These are phyloP conservation scores for Tetropium fuscum DNA, from an alignment of 2,888 invertebrate genomes.

Conservation along the genomic window DNA sequence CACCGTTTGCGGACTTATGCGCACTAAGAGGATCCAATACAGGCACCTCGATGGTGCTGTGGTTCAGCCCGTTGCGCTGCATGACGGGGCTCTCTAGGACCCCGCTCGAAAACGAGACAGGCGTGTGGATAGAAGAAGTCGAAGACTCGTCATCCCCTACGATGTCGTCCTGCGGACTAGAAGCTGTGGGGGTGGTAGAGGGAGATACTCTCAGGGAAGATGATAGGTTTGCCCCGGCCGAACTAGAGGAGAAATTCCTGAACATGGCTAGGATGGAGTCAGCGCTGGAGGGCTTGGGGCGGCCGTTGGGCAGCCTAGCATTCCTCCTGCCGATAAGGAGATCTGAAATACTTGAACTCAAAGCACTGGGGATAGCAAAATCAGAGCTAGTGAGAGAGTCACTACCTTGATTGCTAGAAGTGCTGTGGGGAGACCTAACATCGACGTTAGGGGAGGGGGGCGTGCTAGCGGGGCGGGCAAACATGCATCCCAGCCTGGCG, in stretches of 20 bases:
- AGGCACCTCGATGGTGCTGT: conserved; percentile 70
- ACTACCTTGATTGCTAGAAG: conserved; percentile 81
- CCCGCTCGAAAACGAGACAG: conserved; percentile 72
- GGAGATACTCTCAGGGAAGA: conserved; percentile 75
- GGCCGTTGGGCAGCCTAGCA: conserved; percentile 59
- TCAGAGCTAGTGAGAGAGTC: conserved; percentile 83
- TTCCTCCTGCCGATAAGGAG: conserved; percentile 54
- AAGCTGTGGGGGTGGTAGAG: conserved; percentile 79
- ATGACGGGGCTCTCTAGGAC: conserved; percentile 74
- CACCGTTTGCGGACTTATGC: conserved; percentile 70
- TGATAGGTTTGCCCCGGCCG: conserved; percentile 71
- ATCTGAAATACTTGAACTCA: conserved; percentile 70
- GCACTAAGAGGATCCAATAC: conserved; percentile 78
- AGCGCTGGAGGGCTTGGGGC: conserved; percentile 79
- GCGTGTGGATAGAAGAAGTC: conserved; percentile 74
- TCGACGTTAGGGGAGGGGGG: conserved; percentile 78
- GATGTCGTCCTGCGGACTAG: conserved; percentile 80
- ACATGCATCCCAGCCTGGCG: conserved; percentile 61
- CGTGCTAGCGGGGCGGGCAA: conserved; percentile 66
- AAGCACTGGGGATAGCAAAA: conserved; percentile 72
- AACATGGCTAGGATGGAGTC: conserved; percentile 86
- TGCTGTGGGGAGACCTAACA: conserved; percentile 74
- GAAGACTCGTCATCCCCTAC: conserved; percentile 78
- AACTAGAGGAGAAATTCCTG: conserved; percentile 76
- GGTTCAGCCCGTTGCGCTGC: conserved; percentile 48